A percentile compares a stretch with the other conserved stretches of the same genome.
Evolutionary conservation across 64 coral and sea anemone genomes (phyloP).

Genomic region (Porites lutea): DNA sequence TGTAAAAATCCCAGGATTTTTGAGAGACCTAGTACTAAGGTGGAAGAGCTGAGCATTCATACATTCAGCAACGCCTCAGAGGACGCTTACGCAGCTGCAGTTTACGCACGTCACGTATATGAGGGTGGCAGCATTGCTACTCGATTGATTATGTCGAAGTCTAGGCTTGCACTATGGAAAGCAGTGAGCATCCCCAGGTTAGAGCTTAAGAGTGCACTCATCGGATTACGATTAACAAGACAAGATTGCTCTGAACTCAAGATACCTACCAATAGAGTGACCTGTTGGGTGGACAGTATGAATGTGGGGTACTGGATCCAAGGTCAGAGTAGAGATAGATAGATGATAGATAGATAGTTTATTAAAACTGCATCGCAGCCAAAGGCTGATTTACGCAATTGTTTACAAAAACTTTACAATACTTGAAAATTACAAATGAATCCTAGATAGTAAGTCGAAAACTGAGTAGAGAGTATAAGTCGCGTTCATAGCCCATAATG

Average conservation of each 20-base stretch:
- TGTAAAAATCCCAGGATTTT: constrained; percentile 66
- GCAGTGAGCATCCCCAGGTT: constrained; percentile 64
- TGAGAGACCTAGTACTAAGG: constrained; percentile 39
- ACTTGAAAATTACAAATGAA: too few relatives aligned
- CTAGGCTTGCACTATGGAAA: constrained; percentile 64
- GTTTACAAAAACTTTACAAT: too few relatives aligned
- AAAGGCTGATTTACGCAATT: neutral
- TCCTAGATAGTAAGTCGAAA: too few relatives aligned
- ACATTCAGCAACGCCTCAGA: constrained; percentile 67
- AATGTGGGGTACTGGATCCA: constrained; percentile 38
- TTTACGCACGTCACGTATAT: constrained; percentile 63
- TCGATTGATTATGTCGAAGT: constrained; percentile 50
- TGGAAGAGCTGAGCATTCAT: constrained; percentile 37
- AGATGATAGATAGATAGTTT: neutral
- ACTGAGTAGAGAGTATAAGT: too few relatives aligned
- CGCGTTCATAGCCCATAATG: neutral
- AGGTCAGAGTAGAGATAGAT: constrained; percentile 38
- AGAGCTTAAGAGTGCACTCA: constrained; percentile 61
- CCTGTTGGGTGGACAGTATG: constrained; percentile 78
- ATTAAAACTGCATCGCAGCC: constrained; percentile 45
- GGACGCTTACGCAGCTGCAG: constrained; percentile 61
- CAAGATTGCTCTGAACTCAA: constrained; percentile 32
- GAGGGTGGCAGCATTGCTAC: constrained; percentile 30
- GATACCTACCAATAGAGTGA: constrained; percentile 28
- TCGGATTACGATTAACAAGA: constrained; percentile 61